These are phyloP conservation scores for Gavialis gangeticus DNA, from an alignment of 2,113 vertebrate species.

Conservation along the genomic window DNA sequence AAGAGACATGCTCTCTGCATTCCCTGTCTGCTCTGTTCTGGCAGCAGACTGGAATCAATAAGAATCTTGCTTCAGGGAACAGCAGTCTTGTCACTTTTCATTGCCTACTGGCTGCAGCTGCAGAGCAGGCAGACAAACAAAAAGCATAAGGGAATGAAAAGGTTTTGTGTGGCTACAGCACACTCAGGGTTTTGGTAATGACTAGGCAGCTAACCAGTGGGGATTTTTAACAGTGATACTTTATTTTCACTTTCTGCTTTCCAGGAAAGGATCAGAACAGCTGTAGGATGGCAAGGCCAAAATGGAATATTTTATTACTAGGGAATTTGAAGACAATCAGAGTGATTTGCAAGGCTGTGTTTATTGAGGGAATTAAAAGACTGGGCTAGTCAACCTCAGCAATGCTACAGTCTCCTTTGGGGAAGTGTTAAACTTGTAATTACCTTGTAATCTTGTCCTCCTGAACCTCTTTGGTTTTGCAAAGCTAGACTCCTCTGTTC, in stretches of 20 bases:
- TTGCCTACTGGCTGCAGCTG: not conserved
- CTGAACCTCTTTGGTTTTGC: not conserved
- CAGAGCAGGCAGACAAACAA: not conserved
- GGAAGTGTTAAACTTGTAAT: not conserved
- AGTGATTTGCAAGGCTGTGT: not conserved
- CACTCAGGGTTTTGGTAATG: not conserved
- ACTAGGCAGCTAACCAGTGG: not conserved
- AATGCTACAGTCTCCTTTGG: no score
- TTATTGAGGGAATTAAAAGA: not conserved
- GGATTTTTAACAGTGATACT: not conserved
- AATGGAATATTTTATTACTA: not conserved
- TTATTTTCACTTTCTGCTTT: not conserved
- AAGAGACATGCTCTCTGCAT: not conserved
- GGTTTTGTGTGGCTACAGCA: not conserved
- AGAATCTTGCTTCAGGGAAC: not conserved
- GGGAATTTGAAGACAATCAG: not conserved
- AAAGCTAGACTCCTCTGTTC: not conserved
- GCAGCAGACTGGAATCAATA: fast-evolving
- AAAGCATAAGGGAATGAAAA: fast-evolving
- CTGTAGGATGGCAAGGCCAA: no score
- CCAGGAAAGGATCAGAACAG: not conserved
- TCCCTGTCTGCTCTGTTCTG: not conserved
- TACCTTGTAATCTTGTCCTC: not conserved
- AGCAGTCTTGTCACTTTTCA: not conserved
- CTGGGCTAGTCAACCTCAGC: no score